Percentiles rank a stretch among this genome's conserved stretches.
Conservation (phyloP, 2,888 invertebrate species). For the Cepaea hortensis region DNA sequence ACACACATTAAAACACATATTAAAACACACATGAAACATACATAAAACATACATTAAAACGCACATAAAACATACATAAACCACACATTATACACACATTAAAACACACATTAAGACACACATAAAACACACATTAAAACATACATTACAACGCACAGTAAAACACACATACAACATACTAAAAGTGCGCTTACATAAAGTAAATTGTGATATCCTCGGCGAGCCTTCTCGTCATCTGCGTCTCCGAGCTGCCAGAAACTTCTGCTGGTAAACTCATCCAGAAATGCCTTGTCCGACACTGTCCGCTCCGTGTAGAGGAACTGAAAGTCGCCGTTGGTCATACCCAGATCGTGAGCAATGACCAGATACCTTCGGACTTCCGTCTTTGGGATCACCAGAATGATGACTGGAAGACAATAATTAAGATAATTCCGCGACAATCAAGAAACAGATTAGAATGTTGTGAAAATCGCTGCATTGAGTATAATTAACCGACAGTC, state of each 20-base stretch:
- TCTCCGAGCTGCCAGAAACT: constrained; percentile 61
- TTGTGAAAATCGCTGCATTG: too few relatives aligned
- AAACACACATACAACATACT: too few relatives aligned
- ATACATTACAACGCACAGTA: constrained; percentile 41
- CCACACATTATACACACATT: too few relatives aligned
- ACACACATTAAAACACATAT: constrained; percentile 42
- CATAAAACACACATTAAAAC: background rate
- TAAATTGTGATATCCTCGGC: constrained; percentile 64
- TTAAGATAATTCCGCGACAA: too few relatives aligned
- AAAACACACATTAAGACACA: too few relatives aligned
- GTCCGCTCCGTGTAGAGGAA: constrained; percentile 65
- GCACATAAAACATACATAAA: background rate
- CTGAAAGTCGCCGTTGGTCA: constrained; percentile 71
- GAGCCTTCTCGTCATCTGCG: constrained; percentile 60
- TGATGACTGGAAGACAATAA: constrained; percentile 61
- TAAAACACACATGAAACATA: too few relatives aligned
- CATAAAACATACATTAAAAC: background rate
- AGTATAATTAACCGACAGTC: too few relatives aligned
- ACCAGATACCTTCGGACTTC: constrained; percentile 68
- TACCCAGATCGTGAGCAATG: constrained; percentile 62
- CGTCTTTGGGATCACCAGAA: constrained; percentile 62
- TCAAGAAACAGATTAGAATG: too few relatives aligned
- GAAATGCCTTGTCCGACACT: constrained; percentile 59
- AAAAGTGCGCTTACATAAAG: constrained; percentile 65
- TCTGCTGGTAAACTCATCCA: constrained; percentile 53